Evolutionary conservation across 2,888 invertebrate species (phyloP).

Genomic region (Seladonia tumulorum): DNA sequence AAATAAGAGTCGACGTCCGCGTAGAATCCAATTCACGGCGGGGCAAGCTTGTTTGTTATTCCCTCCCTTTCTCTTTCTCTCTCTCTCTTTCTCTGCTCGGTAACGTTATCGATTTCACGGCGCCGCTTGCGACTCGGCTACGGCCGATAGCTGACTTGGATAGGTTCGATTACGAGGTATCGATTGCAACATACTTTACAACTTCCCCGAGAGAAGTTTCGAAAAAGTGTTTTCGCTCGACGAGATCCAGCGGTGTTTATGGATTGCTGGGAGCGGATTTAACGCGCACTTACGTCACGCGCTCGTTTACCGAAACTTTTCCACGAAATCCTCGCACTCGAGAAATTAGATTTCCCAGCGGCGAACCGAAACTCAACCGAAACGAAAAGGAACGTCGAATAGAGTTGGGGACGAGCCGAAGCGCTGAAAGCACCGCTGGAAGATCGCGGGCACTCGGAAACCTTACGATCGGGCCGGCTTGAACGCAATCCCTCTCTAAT

Average conservation of each 20-base stretch:
- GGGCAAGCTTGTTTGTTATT: constrained; percentile 54
- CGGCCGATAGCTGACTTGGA: constrained; percentile 45
- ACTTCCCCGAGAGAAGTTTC: constrained; percentile 17
- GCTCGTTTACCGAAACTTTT: not conserved
- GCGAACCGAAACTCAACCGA: not conserved
- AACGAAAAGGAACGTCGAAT: not conserved
- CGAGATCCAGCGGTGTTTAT: constrained; percentile 17
- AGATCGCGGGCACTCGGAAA: constrained; percentile 16
- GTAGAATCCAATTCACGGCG: constrained; percentile 49
- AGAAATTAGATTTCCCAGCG: not conserved
- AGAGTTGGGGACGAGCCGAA: not conserved
- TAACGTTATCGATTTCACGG: constrained; percentile 58
- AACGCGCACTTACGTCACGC: not conserved
- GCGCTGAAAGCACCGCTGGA: not conserved
- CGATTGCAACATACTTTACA: constrained; percentile 56
- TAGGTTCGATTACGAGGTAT: constrained; percentile 52
- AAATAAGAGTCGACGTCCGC: constrained; percentile 46
- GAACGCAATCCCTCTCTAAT: constrained; percentile 2
- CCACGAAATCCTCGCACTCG: not conserved
- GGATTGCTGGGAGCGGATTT: not conserved
- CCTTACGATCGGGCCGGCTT: constrained; percentile 5
- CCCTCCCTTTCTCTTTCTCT: constrained; percentile 1
- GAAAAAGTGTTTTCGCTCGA: constrained; percentile 26
- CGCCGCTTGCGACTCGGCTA: constrained; percentile 28
- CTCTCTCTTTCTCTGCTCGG: constrained; percentile 35